Base-by-base conservation (phyloP, 2,888 invertebrate genomes). In the Bombyx huttoni region DNA sequence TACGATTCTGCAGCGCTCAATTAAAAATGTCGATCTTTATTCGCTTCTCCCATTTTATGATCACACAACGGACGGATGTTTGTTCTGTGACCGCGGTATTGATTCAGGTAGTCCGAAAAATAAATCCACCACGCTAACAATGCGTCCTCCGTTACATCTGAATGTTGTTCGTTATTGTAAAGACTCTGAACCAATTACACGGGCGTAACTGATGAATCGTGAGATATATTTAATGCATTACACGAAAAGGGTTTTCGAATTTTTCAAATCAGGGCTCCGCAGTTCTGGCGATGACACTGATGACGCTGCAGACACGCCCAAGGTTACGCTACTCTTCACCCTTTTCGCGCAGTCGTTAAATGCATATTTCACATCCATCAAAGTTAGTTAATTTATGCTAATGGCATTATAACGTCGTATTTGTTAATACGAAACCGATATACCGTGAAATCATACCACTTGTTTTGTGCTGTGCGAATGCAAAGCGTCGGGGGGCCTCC, bases 401-500 rank as follows among this genome's bases (percentile, higher is more conserved):
- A 72, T 71, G 61, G 59, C 53, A 60, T 58, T 62, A 60, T 63
- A 64, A 56, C 60, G 57, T 61, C 24, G 51, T 34, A 33, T 47
- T 54, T 54, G 55, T 51, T 51, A 54, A 54, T 56, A 54, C 46
- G 12, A 53, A 49, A 40, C 51, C 46, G 33, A 45, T 34, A 34
- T 45, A 74, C 71, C 73, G 74, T 72, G 76, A 75, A 63, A 73
- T 67, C 75, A 68, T 74, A 70, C 70, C 67, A 66, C 56, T 59
- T 58, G 57, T 50, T 48, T 52, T 52, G 54, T 54, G 66, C 64
- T 62, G 55, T 72, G 85, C 85, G 83, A 80, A 51, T 58, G 85
- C 85, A 83, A 67, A 62, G 85, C 81, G 80, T 58, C 67, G 62
- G 83, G 84, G 76, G 85, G 85, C 84, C 84, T 83, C 83, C 84